Percentiles rank a stretch among this genome's conserved stretches.
Conservation (phyloP, 2,888 invertebrate genomes). For the Oscheius sp. region DNA sequence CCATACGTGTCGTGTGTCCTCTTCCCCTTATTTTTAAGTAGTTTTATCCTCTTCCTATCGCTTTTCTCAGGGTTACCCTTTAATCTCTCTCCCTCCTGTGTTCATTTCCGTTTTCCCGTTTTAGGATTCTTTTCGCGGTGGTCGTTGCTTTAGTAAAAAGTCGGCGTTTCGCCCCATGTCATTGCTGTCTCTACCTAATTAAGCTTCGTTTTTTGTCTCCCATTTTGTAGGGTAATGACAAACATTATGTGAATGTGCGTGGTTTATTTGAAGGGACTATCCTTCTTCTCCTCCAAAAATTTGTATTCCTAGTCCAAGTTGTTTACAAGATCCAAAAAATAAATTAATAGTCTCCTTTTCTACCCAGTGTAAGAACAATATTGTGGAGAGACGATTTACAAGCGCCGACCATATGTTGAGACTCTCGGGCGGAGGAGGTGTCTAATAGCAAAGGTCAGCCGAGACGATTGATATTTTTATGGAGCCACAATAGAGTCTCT, state of each 20-base stretch:
- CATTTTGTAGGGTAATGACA: neutral
- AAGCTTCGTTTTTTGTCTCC: neutral
- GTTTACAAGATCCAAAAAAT: neutral
- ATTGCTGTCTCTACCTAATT: slow-evolving; percentile 8
- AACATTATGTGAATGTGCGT: neutral
- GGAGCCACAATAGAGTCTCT: slow-evolving; percentile 33
- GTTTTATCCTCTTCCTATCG: slow-evolving; percentile 18
- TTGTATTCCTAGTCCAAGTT: slow-evolving; percentile 1
- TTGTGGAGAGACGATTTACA: neutral
- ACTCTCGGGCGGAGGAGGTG: slow-evolving; percentile 15
- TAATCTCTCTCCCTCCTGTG: slow-evolving; percentile 9
- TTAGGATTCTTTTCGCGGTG: slow-evolving; percentile 29
- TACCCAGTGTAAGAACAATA: no score
- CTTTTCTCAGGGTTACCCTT: slow-evolving; percentile 26
- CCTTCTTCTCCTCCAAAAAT: neutral
- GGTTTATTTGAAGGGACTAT: neutral
- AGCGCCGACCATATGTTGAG: slow-evolving; percentile 22
- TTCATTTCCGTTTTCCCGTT: slow-evolving; percentile 20
- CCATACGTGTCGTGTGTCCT: slow-evolving; percentile 26
- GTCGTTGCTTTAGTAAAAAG: slow-evolving; percentile 32
- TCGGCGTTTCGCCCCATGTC: neutral
- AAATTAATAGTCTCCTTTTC: neutral
- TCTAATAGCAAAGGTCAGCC: slow-evolving; percentile 34
- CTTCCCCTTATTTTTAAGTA: neutral
- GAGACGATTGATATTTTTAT: slow-evolving; percentile 37